Percentiles rank a stretch among this genome's conserved stretches.
Evolutionary conservation across 2,113 vertebrate genomes (phyloP).

Genomic region (Podocnemis expansa): DNA sequence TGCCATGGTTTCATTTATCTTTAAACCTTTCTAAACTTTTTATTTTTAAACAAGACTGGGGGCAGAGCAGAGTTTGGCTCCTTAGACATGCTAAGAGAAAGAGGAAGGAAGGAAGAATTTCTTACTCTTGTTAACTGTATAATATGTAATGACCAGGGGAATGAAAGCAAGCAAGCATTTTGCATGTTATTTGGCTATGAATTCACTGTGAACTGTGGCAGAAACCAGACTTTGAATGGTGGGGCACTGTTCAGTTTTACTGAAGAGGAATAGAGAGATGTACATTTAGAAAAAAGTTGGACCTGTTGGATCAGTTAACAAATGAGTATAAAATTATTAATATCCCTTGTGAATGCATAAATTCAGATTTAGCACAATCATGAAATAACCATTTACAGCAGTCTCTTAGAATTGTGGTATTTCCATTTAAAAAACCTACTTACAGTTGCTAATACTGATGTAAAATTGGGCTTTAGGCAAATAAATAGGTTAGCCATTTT

Average conservation of each 20-base stretch:
- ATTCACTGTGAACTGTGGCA: not conserved
- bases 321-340: not conserved
- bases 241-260: not conserved
- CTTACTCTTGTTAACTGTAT: not conserved
- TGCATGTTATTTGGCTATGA: not conserved
- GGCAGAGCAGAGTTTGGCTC: not conserved
- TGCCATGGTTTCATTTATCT: not conserved
- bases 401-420: not conserved
- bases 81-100: not conserved
- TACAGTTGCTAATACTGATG: not conserved
- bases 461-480: not conserved
- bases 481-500: not conserved
- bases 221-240: not conserved
- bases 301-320: not conserved
- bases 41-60: not conserved
- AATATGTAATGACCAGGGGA: not conserved
- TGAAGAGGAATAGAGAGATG: not conserved
- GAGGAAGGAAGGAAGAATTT: not conserved
- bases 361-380: not conserved
- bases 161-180: not conserved
- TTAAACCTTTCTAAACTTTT: not conserved
- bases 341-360: not conserved
- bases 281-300: not conserved
- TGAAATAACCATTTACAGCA: not conserved
- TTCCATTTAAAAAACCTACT: not conserved